Percentiles rank a stretch among this genome's conserved stretches.
These are phyloP conservation scores for Grapholita molesta DNA, from an alignment of 1,140 invertebrate species.

Conservation along the genomic window DNA sequence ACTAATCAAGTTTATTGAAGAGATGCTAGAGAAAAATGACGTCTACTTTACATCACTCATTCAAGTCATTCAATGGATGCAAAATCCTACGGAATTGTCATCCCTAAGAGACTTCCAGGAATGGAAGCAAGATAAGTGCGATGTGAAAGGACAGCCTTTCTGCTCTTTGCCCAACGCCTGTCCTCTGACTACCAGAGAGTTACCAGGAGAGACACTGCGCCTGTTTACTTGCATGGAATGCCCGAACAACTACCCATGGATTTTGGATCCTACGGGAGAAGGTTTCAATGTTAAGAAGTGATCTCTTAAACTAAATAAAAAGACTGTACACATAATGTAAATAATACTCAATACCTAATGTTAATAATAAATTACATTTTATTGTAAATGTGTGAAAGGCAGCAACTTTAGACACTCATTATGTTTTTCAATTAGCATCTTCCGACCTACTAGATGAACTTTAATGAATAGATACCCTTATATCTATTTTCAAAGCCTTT, in stretches of 20 bases:
- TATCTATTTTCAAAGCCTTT: not conserved
- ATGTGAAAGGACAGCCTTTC: conserved; percentile 95
- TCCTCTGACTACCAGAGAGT: conserved; percentile 91
- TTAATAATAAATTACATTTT: conserved; percentile 66
- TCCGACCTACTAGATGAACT: not conserved
- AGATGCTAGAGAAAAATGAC: conserved; percentile 92
- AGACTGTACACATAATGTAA: conserved; percentile 75
- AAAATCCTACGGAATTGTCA: conserved; percentile 93
- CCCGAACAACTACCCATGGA: conserved; percentile 97
- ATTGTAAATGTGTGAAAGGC: conserved; percentile 43
- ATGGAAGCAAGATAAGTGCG: conserved; percentile 96
- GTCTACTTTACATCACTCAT: conserved; percentile 97
- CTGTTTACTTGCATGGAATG: conserved; percentile 97
- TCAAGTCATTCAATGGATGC: conserved; percentile 99
- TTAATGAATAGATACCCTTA: not conserved
- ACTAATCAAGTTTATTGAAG: conserved; percentile 95
- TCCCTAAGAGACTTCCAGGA: conserved; percentile 93
- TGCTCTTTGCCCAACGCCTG: conserved; percentile 95
- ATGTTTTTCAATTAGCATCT: not conserved
- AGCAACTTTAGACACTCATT: conserved; percentile 26
- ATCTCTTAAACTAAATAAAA: conserved; percentile 72
- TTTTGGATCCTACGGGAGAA: conserved; percentile 96
- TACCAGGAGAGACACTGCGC: conserved; percentile 94
- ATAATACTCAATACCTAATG: conserved; percentile 75
- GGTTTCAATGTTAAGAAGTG: conserved; percentile 91